Evolutionary conservation across 1,140 invertebrate genomes (phyloP).

Genomic region (Hyposmocoma kahamanoa): DNA sequence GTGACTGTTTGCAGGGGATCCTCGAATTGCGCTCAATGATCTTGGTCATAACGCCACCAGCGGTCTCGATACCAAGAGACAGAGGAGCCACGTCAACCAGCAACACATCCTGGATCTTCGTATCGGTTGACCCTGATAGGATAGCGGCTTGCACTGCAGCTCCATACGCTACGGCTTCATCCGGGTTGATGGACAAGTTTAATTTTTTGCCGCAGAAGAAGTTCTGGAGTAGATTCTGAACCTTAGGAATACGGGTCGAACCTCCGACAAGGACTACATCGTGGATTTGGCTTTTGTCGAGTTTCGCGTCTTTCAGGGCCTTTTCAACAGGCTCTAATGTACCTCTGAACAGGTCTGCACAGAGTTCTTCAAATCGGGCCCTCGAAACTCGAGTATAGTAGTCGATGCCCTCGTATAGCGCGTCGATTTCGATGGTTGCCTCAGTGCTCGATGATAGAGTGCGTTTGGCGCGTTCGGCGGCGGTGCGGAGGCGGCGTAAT

Average conservation of each 20-base stretch:
- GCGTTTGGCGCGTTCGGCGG: constrained; percentile 71
- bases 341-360: constrained; percentile 56
- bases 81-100: constrained; percentile 66
- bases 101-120: constrained; percentile 58
- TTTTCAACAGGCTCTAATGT: constrained; percentile 70
- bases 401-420: constrained; percentile 48
- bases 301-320: constrained; percentile 77
- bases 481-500: constrained; percentile 75
- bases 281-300: constrained; percentile 77
- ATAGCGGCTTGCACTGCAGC: constrained; percentile 56
- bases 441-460: constrained; percentile 59
- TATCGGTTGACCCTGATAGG: constrained; percentile 66
- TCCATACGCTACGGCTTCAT: constrained; percentile 60
- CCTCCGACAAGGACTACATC: constrained; percentile 82
- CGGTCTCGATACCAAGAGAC: constrained; percentile 73
- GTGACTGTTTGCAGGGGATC: constrained; percentile 75
- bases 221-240: constrained; percentile 59
- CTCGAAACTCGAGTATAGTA: constrained; percentile 54
- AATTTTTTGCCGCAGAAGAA: constrained; percentile 50
- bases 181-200: constrained; percentile 64
- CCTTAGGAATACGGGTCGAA: constrained; percentile 75
- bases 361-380: constrained; percentile 56
- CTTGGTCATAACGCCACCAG: constrained; percentile 75
- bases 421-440: constrained; percentile 61
- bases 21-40: constrained; percentile 72